A percentile compares a stretch with the other conserved stretches of the same genome.
These are phyloP conservation scores for Drosophila robusta DNA, from an alignment of 2,888 invertebrate genomes.

Conservation along the genomic window DNA sequence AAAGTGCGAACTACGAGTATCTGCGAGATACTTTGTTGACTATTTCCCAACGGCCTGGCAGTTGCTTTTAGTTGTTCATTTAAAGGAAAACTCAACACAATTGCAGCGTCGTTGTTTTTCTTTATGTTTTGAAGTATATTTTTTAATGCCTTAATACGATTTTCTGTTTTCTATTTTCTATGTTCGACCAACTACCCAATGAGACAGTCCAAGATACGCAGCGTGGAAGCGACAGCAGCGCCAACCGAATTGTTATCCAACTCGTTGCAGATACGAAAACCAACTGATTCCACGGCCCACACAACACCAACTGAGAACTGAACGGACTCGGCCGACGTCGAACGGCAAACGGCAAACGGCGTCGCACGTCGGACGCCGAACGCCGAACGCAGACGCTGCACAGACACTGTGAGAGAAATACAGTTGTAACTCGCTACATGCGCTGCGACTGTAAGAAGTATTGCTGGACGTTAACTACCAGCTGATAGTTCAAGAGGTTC, in stretches of 20 bases:
- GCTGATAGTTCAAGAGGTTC: neutral
- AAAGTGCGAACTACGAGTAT: slow-evolving; percentile 31
- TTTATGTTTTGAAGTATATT: too few species aligned
- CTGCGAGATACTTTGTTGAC: slow-evolving; percentile 34
- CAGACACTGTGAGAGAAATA: slow-evolving; percentile 15
- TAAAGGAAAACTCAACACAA: slow-evolving; percentile 38
- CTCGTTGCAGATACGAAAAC: slow-evolving; percentile 71
- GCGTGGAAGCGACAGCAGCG: slow-evolving; percentile 47
- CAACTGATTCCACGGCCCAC: slow-evolving; percentile 57
- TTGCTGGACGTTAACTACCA: neutral
- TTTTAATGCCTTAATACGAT: neutral
- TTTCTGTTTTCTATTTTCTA: too few species aligned
- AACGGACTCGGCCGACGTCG: slow-evolving; percentile 18
- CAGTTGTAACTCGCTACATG: slow-evolving; percentile 26
- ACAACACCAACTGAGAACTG: slow-evolving; percentile 43
- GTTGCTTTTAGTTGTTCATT: slow-evolving; percentile 46
- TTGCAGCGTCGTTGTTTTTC: slow-evolving; percentile 8
- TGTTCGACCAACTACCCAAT: slow-evolving; percentile 24
- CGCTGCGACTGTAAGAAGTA: neutral
- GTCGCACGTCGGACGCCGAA: slow-evolving; percentile 9
- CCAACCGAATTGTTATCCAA: slow-evolving; percentile 67
- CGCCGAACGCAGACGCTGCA: slow-evolving; percentile 47
- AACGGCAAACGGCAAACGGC: slow-evolving; percentile 4
- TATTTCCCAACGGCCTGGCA: slow-evolving; percentile 11
- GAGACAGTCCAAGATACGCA: slow-evolving; percentile 37